These are phyloP conservation scores for Setipinna tenuifilis DNA, from an alignment of 2,797 vertebrate genomes.

Conservation along the genomic window DNA sequence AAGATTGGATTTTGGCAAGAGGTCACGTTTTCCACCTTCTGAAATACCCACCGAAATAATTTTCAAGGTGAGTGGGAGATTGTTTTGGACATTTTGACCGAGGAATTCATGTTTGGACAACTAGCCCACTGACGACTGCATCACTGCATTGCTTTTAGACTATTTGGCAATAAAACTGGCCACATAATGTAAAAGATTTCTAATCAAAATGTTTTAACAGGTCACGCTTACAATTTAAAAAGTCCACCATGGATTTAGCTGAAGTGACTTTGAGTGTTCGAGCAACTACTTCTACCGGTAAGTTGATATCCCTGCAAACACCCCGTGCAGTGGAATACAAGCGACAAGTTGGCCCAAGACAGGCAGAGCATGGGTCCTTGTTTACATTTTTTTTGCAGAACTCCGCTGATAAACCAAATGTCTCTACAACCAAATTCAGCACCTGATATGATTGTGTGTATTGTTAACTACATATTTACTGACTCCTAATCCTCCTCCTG, in stretches of 20 bases:
- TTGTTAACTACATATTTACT: too few relatives aligned
- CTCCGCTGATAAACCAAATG: too few relatives aligned
- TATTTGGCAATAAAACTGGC: neutral
- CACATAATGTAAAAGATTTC: neutral
- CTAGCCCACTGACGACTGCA: neutral
- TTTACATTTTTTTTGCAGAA: neutral
- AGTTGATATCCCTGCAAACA: constrained; percentile 12
- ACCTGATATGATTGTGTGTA: too few relatives aligned
- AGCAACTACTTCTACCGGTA: constrained; percentile 86
- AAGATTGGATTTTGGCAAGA: neutral
- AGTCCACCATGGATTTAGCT: constrained; percentile 80
- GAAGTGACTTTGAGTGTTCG: constrained; percentile 84
- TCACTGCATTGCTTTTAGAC: neutral
- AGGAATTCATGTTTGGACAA: neutral
- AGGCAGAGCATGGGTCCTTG: neutral
- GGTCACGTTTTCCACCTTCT: neutral
- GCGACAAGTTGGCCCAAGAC: too few relatives aligned
- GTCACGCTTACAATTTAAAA: neutral
- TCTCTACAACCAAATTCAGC: too few relatives aligned
- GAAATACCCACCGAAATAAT: neutral
- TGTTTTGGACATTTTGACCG: neutral
- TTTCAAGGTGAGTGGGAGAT: neutral
- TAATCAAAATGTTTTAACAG: constrained; percentile 1
- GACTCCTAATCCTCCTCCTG: too few relatives aligned
- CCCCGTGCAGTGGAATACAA: neutral